phyloP scores from a whole-genome alignment of 2,113 vertebrate species.

The Columbina picui region DNA sequence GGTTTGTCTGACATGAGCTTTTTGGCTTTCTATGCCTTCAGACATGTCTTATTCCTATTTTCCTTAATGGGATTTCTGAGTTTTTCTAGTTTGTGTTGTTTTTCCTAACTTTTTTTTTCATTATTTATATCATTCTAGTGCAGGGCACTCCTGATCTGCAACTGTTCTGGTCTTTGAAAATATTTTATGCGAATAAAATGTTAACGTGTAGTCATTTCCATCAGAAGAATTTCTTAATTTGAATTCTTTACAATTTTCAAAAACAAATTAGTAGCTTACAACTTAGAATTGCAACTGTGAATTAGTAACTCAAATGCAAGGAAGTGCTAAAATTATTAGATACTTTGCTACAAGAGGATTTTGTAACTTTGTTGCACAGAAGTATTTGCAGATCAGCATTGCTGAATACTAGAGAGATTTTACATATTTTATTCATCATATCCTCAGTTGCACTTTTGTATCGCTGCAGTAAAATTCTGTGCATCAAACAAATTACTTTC shows the following conservation, averaged over 20 bases:
- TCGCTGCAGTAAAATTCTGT: slow-evolving; percentile 80
- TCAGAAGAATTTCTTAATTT: slow-evolving; percentile 27
- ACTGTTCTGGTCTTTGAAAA: slow-evolving; percentile 70
- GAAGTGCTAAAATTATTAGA: slow-evolving; percentile 14
- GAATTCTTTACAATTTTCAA: slow-evolving; percentile 19
- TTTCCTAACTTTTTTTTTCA: slow-evolving; percentile 37
- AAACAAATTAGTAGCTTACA: slow-evolving; percentile 6
- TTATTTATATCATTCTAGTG: slow-evolving; percentile 80
- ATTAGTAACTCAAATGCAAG: slow-evolving; percentile 4
- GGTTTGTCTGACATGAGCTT: slow-evolving; percentile 91
- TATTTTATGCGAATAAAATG: neutral
- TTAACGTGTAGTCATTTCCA: neutral
- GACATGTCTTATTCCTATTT: slow-evolving; percentile 73
- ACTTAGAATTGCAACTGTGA: neutral
- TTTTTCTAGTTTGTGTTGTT: slow-evolving; percentile 63
- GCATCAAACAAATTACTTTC: slow-evolving; percentile 77
- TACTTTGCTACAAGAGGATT: neutral
- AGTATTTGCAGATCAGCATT: slow-evolving; percentile 83
- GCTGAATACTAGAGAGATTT: slow-evolving; percentile 71
- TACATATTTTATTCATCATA: slow-evolving; percentile 53
- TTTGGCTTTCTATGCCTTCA: slow-evolving; percentile 89
- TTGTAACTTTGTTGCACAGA: slow-evolving; percentile 79
- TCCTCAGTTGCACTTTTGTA: slow-evolving; percentile 71
- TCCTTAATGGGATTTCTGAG: slow-evolving; percentile 61
- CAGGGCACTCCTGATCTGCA: slow-evolving; percentile 91